Percentiles rank a stretch among this genome's conserved stretches.
Conservation (phyloP, 2,113 vertebrate genomes). For the Rallus limicola region DNA sequence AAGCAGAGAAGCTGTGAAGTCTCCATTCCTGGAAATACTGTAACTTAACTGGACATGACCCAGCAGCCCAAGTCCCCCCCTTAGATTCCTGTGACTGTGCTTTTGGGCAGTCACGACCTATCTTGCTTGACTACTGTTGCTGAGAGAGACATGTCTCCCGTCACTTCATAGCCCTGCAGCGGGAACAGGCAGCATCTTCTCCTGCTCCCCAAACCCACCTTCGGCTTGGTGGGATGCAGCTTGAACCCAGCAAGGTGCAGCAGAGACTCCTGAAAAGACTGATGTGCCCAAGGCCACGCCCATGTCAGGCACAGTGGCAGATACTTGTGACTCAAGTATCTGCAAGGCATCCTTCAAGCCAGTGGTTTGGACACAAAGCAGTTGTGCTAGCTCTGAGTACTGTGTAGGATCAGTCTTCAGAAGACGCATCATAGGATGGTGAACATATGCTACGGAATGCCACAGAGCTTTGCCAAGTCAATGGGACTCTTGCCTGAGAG, state of each 20-base stretch:
- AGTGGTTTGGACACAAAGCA: background rate
- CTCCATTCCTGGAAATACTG: background rate
- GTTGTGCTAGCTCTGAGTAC: rapidly evolving
- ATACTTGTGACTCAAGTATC: background rate
- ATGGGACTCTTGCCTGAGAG: background rate
- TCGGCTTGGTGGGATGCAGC: background rate
- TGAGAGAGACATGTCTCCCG: background rate
- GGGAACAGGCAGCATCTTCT: background rate
- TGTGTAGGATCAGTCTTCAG: background rate
- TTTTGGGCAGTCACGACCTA: background rate
- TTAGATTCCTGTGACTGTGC: background rate
- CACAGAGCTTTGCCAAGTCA: background rate
- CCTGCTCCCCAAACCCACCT: background rate
- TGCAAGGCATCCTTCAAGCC: background rate
- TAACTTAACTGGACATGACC: rapidly evolving
- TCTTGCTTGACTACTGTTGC: background rate
- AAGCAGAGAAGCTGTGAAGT: background rate
- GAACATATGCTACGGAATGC: background rate
- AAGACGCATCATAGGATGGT: background rate
- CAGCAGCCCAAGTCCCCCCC: background rate
- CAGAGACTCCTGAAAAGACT: background rate
- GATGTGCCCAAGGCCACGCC: background rate
- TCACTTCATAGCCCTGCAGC: background rate
- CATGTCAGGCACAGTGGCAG: background rate
- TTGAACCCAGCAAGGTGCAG: background rate